Conservation (phyloP, 2,113 vertebrate genomes). For the Tetrax tetrax region DNA sequence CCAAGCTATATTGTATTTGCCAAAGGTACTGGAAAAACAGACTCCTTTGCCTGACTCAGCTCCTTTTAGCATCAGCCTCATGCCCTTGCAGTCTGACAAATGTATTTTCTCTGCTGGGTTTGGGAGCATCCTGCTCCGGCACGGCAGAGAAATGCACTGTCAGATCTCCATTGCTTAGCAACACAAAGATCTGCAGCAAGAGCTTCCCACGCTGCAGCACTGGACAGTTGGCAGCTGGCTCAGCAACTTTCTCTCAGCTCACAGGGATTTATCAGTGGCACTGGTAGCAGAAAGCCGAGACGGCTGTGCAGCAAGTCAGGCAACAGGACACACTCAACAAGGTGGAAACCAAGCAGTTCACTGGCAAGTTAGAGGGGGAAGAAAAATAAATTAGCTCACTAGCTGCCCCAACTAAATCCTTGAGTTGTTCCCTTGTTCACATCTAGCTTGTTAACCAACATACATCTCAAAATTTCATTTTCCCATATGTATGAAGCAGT, state of each 20-base stretch:
- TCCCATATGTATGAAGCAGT: background rate
- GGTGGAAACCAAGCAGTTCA: background rate
- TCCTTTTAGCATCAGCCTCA: background rate
- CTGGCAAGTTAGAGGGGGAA: too few species aligned
- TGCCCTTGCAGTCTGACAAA: background rate
- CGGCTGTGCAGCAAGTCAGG: background rate
- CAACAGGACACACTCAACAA: background rate
- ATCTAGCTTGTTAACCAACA: background rate
- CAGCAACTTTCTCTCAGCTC: background rate
- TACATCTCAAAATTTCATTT: background rate
- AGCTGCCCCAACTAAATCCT: background rate
- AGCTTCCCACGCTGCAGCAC: background rate
- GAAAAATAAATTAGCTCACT: background rate
- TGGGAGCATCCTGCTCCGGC: background rate
- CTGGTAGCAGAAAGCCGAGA: background rate
- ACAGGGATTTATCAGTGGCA: rapidly evolving
- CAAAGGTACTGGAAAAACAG: background rate
- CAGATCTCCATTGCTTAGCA: conserved; percentile 26
- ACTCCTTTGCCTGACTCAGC: background rate
- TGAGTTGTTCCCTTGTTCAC: background rate
- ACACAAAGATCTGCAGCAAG: background rate
- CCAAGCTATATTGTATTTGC: background rate
- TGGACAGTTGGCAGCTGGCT: background rate
- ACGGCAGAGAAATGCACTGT: background rate
- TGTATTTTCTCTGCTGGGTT: background rate